A percentile compares a stretch with the other conserved stretches of the same genome.
Evolutionary conservation across 1,140 invertebrate species (phyloP).

Genomic region (Portunus trituberculatus): DNA sequence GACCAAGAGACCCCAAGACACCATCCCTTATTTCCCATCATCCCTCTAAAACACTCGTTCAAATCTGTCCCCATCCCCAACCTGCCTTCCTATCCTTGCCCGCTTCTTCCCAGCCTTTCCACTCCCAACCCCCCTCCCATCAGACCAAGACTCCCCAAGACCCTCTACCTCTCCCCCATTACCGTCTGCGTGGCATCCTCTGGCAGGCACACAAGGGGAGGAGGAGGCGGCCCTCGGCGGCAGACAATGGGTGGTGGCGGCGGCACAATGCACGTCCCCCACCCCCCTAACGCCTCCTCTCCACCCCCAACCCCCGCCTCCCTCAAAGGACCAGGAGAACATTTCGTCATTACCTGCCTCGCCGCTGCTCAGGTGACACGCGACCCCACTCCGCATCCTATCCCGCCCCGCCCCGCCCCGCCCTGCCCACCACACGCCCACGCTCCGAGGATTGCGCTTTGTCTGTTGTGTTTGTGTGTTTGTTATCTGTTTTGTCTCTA

Average conservation of each 20-base stretch:
- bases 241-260: neutral
- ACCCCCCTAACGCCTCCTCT: neutral
- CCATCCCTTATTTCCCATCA: no score
- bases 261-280: neutral
- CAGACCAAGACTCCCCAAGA: neutral
- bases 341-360: conserved; percentile 8
- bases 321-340: neutral
- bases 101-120: no score
- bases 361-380: neutral
- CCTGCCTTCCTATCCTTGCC: no score
- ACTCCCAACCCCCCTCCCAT: no score
- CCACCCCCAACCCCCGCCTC: neutral
- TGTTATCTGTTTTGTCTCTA: no score
- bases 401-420: neutral
- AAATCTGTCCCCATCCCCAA: no score
- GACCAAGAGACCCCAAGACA: no score
- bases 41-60: no score
- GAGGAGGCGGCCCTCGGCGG: neutral
- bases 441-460: neutral
- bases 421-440: neutral
- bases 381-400: neutral
- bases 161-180: neutral
- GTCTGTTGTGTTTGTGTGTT: no score
- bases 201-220: neutral
- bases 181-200: neutral